Percentiles rank a stretch among this genome's conserved stretches.
phyloP scores from a whole-genome alignment of 37 sponge, comb jelly and placozoan species.

The Theonella swinhoei region DNA sequence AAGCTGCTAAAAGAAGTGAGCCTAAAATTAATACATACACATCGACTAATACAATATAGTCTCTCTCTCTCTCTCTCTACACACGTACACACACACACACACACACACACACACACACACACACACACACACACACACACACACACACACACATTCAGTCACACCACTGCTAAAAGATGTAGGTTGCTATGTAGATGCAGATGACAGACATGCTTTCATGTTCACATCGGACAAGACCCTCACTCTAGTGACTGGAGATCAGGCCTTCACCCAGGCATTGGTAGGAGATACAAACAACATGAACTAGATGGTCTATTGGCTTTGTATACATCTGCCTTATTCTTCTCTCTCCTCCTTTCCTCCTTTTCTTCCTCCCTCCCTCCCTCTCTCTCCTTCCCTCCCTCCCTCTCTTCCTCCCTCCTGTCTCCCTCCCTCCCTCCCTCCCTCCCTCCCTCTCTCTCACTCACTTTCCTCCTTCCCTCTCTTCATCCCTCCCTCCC shows the following conservation, averaged over 20 bases:
- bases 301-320: not conserved
- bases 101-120: not conserved
- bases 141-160: not conserved
- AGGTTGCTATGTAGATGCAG: slow-evolving; percentile 57
- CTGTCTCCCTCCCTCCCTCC: too few species aligned
- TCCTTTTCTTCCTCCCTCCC: too few species aligned
- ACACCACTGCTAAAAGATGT: slow-evolving; percentile 13
- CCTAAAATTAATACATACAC: too few species aligned
- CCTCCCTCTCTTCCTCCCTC: too few species aligned
- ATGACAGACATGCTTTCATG: slow-evolving; percentile 29
- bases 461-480: too few species aligned
- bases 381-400: too few species aligned
- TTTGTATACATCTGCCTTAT: too few species aligned
- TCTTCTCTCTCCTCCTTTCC: too few species aligned
- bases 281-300: not conserved
- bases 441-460: too few species aligned
- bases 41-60: too few species aligned
- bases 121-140: not conserved
- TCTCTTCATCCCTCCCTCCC: too few species aligned
- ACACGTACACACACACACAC: slow-evolving; percentile 1
- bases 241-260: slow-evolving; percentile 25
- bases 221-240: slow-evolving; percentile 32
- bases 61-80: not conserved
- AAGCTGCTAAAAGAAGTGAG: not conserved
- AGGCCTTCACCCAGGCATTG: slow-evolving; percentile 64